Conservation (phyloP, 2,888 invertebrate genomes). For the Thecophora atra region DNA sequence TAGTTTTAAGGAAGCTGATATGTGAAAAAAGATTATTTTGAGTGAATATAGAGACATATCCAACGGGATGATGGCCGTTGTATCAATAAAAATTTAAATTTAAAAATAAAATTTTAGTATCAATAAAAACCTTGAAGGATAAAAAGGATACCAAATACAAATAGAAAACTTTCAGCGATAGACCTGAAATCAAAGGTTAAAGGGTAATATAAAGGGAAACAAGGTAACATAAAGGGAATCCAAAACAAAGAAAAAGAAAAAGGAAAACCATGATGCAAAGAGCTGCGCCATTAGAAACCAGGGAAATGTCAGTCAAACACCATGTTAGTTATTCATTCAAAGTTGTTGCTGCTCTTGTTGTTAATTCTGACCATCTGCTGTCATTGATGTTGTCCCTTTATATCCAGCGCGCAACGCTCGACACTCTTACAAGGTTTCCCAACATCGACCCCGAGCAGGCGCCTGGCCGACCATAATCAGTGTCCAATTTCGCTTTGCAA, state of each 20-base stretch:
- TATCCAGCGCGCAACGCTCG: neutral
- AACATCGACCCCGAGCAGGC: slow-evolving; percentile 8
- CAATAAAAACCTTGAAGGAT: neutral
- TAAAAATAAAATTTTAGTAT: too few relatives aligned
- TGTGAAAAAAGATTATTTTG: too few relatives aligned
- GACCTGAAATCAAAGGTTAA: neutral
- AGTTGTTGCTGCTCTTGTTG: too few relatives aligned
- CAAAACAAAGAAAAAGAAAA: neutral
- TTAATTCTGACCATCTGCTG: neutral
- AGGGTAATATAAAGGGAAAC: neutral
- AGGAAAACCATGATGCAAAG: too few relatives aligned
- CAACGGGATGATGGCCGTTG: neutral
- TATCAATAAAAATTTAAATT: neutral
- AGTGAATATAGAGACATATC: too few relatives aligned
- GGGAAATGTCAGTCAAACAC: neutral
- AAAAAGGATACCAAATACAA: slow-evolving; percentile 26
- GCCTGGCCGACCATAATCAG: slow-evolving; percentile 26
- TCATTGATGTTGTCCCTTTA: neutral
- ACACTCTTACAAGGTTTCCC: slow-evolving; percentile 1
- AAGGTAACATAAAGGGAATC: too few relatives aligned
- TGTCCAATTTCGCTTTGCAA: slow-evolving; percentile 31
- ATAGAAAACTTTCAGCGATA: slow-evolving; percentile 12
- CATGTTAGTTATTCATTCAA: neutral
- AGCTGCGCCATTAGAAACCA: neutral
- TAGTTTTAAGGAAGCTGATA: neutral